Base-by-base conservation (phyloP, 2,113 vertebrate species). In the Candoia aspera region DNA sequence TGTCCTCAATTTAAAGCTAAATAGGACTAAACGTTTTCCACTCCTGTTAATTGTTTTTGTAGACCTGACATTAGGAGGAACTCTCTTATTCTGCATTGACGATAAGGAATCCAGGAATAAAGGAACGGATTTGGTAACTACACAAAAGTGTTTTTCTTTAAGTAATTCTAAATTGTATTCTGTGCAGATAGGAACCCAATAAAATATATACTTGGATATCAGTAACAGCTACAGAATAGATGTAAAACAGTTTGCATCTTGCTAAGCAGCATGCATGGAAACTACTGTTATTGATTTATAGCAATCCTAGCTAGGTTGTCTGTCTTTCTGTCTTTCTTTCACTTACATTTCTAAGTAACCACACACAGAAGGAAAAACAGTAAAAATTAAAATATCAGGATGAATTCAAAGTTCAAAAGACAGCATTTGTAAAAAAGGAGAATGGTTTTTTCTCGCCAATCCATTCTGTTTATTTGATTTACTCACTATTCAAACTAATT, bases 51-150 rank as follows among this genome's bases (percentile, higher is more conserved):
- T 96, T 92, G 90, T 29, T 97, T 88, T 92, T 84, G 54, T 95
- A 99, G 99, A 99, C 92, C 94, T 99, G 96, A 96, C 97, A 5
- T 97, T 99, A 54, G 99, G 98, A 94, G 96, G 96, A 91, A 98
- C 99, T 87, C 96, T 99, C 84, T 96, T 99, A 93, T 98, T 99
- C 95, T 97, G 98, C 84, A 97, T 99, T 54, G 98, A 99, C 87
- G 98, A 99, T 94, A 99, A 98, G 95, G 98, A 98, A 93, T 98
- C 98, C 84, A 97, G 99, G 96, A 79, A 95, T 87, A 96, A 97
- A 88, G 98, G 99, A 49, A 97, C 96, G 89, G 99, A 99, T 96
- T 97, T 98, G 93, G 99, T 99, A 95, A 96, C 98, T 97, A 91
- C 83, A n/a, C 33, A 49, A 12, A 84, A 94, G 26, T 85, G 57